A percentile compares a stretch with the other conserved stretches of the same genome.
These are phyloP conservation scores for Catostomus latipinnis DNA, from an alignment of 2,797 vertebrate genomes.

Conservation along the genomic window DNA sequence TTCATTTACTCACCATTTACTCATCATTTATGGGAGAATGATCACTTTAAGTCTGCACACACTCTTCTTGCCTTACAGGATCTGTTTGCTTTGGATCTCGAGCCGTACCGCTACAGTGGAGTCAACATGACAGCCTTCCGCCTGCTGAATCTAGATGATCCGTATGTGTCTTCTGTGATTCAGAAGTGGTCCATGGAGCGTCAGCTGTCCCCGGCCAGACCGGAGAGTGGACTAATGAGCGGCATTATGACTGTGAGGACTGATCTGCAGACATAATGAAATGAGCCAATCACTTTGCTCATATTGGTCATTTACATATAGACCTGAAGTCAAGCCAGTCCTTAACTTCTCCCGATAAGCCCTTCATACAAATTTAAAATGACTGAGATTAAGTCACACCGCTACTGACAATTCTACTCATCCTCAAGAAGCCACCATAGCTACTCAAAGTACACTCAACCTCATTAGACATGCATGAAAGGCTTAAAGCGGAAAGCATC, in stretches of 20 bases:
- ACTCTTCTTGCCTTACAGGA: constrained; percentile 75
- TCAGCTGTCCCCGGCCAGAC: constrained; percentile 85
- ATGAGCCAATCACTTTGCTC: background rate
- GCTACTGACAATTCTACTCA: constrained; percentile 24
- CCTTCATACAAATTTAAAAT: constrained; percentile 31
- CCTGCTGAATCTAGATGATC: constrained; percentile 87
- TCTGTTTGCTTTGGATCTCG: constrained; percentile 92
- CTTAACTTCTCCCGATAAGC: constrained; percentile 4
- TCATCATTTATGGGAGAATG: too few species aligned
- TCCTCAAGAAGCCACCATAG: constrained; percentile 32
- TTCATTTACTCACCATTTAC: too few species aligned
- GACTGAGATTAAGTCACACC: constrained; percentile 23
- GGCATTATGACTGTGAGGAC: constrained; percentile 92
- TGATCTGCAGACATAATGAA: background rate
- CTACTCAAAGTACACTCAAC: constrained; percentile 22
- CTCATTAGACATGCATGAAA: constrained; percentile 42
- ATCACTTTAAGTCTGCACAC: background rate
- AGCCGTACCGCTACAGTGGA: constrained; percentile 93
- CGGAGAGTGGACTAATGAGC: constrained; percentile 87
- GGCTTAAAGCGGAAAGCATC: constrained; percentile 36
- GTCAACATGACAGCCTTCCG: constrained; percentile 97
- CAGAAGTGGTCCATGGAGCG: constrained; percentile 93
- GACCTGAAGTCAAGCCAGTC: constrained; percentile 16
- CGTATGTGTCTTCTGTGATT: constrained; percentile 83
- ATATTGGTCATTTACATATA: constrained; percentile 10